A percentile compares a stretch with the other conserved stretches of the same genome.
Evolutionary conservation across 2,113 vertebrate species (phyloP).

Genomic region (Taurulus bubalis): DNA sequence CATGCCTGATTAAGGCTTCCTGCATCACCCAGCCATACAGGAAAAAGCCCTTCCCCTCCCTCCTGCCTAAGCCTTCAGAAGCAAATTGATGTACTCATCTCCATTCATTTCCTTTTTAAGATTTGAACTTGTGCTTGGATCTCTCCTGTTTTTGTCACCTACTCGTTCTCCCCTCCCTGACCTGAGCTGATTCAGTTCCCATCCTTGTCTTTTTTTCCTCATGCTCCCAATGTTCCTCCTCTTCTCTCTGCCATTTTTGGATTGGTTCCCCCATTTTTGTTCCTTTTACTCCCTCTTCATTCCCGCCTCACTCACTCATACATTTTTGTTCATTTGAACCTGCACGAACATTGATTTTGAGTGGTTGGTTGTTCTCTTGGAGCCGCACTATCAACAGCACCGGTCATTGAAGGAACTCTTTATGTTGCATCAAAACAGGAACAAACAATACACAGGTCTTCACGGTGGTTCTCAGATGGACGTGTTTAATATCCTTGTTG

Average conservation of each 20-base stretch:
- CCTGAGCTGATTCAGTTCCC: conserved; percentile 88
- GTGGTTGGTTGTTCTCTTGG: conserved; percentile 93
- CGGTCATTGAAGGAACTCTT: conserved; percentile 93
- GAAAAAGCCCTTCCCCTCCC: conserved; percentile 83
- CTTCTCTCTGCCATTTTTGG: conserved; percentile 72
- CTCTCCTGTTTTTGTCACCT: conserved; percentile 89
- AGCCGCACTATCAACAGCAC: conserved; percentile 88
- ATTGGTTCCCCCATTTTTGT: conserved; percentile 56
- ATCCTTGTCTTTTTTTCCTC: conserved; percentile 68
- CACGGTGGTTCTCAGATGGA: conserved; percentile 90
- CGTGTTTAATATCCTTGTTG: conserved; percentile 87
- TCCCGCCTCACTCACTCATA: conserved; percentile 62
- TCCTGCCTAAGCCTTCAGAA: conserved; percentile 86
- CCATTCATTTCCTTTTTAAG: conserved; percentile 86
- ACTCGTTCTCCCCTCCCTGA: conserved; percentile 84
- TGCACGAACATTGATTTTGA: conserved; percentile 95
- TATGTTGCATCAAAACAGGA: conserved; percentile 87
- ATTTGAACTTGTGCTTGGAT: conserved; percentile 98
- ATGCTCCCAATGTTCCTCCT: conserved; percentile 50
- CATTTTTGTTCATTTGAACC: conserved; percentile 85
- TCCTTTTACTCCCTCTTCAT: conserved; percentile 45
- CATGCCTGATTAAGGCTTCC: conserved; percentile 93
- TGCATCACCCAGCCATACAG: conserved; percentile 86
- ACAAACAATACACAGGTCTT: conserved; percentile 87
- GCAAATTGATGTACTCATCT: conserved; percentile 89